Evolutionary conservation across 2,888 invertebrate species (phyloP), one percentile per base, ranked within the genome.

Genomic region (Meganola albula): DNA sequence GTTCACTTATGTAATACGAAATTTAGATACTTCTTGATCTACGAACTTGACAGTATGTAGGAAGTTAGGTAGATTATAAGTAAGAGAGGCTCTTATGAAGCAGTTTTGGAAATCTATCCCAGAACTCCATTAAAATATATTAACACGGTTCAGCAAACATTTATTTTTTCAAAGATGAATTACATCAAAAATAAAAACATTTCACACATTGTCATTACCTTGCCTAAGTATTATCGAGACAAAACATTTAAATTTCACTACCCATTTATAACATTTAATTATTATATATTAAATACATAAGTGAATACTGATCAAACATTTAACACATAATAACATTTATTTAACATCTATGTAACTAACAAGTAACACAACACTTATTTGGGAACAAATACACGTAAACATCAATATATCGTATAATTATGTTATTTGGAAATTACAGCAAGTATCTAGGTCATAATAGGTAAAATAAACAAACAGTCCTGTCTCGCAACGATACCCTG

Each of bases 261-360:
- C 72, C 60, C 69, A 74, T 64, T 55, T 62, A 59, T 63, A 68
- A 76, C 74, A 76, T 73, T 70, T 43, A 66, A 74, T 53, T 67
- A 58, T 48, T 57, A 53, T 49, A 58, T 50, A 68, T 62, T 45
- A 62, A 77, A 74, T 72, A 74, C 68, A 69, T 55, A 71, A 71
- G 44, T 66, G 71, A 83, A 78, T 74, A 78, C 76, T 79, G 75
- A 63, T 74, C 55, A 71, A 76, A 79, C 74, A 78, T 78, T 72
- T 67, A 78, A 82, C 76, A 79, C 65, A 78, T 75, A 70, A 63
- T 62, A 56, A 55, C 57, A 64, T 66, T 60, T n/a, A n/a, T n/a
- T n/a, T 60, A 59, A 57, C 31, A 45, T 55, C 63, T 71, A 70
- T 54, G 25, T 42, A 50, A 48, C 70, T 76, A 74, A 66, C 63